phyloP scores from a whole-genome alignment of 2,113 vertebrate genomes.

The Piprites chloris region DNA sequence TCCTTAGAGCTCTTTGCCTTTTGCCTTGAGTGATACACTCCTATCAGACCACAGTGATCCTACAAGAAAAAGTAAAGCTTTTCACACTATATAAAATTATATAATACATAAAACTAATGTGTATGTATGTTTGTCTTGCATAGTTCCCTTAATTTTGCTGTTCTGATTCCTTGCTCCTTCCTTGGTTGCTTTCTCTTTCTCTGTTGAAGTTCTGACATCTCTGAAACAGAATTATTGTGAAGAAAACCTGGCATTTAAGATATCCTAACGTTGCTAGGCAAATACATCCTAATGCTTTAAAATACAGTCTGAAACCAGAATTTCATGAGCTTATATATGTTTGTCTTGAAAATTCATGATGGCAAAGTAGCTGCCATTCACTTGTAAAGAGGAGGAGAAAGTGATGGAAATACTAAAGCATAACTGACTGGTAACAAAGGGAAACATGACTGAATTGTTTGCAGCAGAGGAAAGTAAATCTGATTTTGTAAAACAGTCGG shows the following conservation, averaged over 20 bases:
- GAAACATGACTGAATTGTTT: background rate
- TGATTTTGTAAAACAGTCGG: background rate
- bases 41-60: background rate
- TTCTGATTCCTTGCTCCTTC: background rate
- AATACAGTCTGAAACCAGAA: background rate
- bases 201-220: background rate
- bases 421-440: background rate
- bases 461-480: background rate
- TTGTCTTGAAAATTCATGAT: background rate
- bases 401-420: background rate
- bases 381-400: background rate
- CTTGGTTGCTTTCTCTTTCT: background rate
- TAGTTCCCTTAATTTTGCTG: background rate
- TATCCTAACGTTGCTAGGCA: background rate
- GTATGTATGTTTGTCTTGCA: background rate
- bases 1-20: background rate
- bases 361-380: background rate
- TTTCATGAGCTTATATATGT: background rate
- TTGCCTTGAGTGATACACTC: background rate
- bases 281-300: background rate
- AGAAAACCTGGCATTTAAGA: background rate
- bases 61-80: background rate
- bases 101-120: background rate
- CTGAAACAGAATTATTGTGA: background rate
- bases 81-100: background rate